Evolutionary conservation across 2,797 vertebrate genomes (phyloP), one percentile per base, ranked within the genome.

Genomic region (Lindbergichthys nudifrons): DNA sequence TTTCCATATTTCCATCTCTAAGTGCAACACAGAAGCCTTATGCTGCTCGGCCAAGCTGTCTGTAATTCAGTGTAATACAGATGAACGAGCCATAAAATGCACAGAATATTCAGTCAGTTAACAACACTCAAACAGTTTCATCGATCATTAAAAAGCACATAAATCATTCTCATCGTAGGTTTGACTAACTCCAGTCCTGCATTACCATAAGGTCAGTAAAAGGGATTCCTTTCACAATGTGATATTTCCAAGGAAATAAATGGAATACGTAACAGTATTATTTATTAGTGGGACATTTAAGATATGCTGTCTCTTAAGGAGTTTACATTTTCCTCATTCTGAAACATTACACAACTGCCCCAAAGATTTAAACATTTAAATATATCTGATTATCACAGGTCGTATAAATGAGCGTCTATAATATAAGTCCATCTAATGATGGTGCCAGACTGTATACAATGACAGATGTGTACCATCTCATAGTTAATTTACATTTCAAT

Each of bases 401-500:
- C 93, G 95, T 96, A 97, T 96, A 97, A 97, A 97, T 96, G 95
- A 97, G 95, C 93, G 90, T 83, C 84, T 81, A 85, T 84, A 88
- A 85, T 86, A 95, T 95, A 96, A 96, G 93, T 97, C 97, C 97
- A 98, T 97, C 97, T 92, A 97, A 97, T 94, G 96, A 98, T 97
- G 97, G 97, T 95, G 95, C 94, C 95, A 90, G 96, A 96, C 96
- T 96, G 96, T 97, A 96, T 97, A 97, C 96, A 97, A 94, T 96
- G 96, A 99, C 95, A 90, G 97, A 96, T 97, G 96, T 96, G 96
- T 96, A 97, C 97, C 97, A 97, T 98, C 97, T 96, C 96, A 87
- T 84, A 96, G 95, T 96, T 97, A 93, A 96, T 97, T 96, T 97
- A 97, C 96, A 97, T 96, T 96, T 98, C 96, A 98, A 99, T 97